A percentile compares a stretch with the other conserved stretches of the same genome.
Conservation (phyloP, 92 coral and sea anemone genomes). For the Paramuricea clavata region DNA sequence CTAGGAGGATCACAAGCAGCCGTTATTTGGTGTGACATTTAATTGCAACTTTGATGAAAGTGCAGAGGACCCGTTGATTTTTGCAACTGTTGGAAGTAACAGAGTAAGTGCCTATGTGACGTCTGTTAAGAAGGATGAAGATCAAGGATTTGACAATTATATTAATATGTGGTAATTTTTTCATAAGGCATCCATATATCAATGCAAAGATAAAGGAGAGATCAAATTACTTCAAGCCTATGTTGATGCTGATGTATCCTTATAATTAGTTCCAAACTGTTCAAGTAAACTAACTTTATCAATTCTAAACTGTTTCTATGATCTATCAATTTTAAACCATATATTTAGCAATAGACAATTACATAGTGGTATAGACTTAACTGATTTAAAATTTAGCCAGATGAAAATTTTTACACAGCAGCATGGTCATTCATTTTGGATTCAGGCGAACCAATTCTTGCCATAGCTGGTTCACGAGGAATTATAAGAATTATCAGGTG, state of each 20-base stretch:
- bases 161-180: not conserved
- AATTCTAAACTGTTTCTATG: no score
- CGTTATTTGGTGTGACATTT: constrained; percentile 92
- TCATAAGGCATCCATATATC: constrained; percentile 89
- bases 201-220: constrained; percentile 96
- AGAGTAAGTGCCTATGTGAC: constrained; percentile 71
- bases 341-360: no score
- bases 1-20: constrained; percentile 98
- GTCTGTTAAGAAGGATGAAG: no score
- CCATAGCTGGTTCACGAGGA: constrained; percentile 92
- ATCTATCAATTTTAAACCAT: no score
- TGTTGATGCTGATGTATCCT: constrained; percentile 97
- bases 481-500: constrained; percentile 94
- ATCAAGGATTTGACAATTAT: not conserved
- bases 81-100: constrained; percentile 99
- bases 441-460: constrained; percentile 93
- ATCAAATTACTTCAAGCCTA: constrained; percentile 94
- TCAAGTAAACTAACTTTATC: not conserved
- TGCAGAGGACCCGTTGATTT: constrained; percentile 80
- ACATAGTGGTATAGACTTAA: constrained; percentile 16
- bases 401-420: constrained; percentile 91
- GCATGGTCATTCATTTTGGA: constrained; percentile 92
- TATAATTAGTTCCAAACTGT: no score
- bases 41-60: constrained; percentile 91
- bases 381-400: constrained; percentile 65